Evolutionary conservation across 2,888 invertebrate genomes (phyloP).

Genomic region (Tachina lurida): DNA sequence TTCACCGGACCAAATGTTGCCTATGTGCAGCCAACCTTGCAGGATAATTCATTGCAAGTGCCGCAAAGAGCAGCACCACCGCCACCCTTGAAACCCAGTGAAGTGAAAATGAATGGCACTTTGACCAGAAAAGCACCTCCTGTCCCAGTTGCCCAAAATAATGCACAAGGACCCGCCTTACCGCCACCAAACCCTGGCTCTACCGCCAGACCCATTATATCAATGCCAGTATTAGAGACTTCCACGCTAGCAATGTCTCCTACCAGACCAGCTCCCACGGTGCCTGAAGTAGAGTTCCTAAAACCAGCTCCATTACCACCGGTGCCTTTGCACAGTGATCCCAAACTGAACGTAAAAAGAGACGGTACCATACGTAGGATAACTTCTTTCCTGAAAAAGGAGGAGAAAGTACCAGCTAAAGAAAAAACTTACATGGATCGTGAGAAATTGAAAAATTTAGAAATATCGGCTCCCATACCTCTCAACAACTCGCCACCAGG

Average conservation of each 20-base stretch:
- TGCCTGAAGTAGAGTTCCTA: conserved; percentile 59
- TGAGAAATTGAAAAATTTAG: conserved; percentile 88
- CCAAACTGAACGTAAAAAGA: conserved; percentile 84
- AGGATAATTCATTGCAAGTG: conserved; percentile 76
- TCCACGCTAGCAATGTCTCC: conserved; percentile 85
- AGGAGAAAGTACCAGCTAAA: conserved; percentile 86
- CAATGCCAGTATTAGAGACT: conserved; percentile 91
- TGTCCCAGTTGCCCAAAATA: conserved; percentile 54
- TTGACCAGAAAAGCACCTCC: conserved; percentile 74
- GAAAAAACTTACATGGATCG: conserved; percentile 88
- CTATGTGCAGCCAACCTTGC: conserved; percentile 83
- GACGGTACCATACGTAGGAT: conserved; percentile 88
- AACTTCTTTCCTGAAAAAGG: conserved; percentile 89
- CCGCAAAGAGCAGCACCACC: conserved; percentile 87
- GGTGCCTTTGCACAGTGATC: conserved; percentile 82
- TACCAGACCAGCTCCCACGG: conserved; percentile 55
- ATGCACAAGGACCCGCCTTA: conserved; percentile 83
- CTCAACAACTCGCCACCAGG: conserved; percentile 82
- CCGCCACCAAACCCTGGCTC: conserved; percentile 87
- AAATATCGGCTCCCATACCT: conserved; percentile 93
- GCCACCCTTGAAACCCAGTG: conserved; percentile 82
- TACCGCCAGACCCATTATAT: conserved; percentile 89
- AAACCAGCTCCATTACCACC: conserved; percentile 85
- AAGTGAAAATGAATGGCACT: conserved; percentile 74
- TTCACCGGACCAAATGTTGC: conserved; percentile 84